Base-by-base conservation (phyloP, 2,113 vertebrate genomes). In the Chlorocebus sabaeus region DNA sequence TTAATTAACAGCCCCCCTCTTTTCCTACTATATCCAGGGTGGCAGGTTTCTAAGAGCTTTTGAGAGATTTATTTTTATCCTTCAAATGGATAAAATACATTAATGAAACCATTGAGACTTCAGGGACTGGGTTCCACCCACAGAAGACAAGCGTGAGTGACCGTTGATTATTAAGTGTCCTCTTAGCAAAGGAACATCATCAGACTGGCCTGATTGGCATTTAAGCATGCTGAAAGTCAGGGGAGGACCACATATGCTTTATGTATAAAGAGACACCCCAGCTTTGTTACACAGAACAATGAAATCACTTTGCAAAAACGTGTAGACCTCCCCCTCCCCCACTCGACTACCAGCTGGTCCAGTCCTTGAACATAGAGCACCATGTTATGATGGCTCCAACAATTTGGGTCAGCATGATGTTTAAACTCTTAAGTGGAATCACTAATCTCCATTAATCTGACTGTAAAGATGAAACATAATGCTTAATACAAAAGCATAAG, bases 381-480 rank as follows among this genome's bases (percentile, higher is more conserved):
- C 90, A 52, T 0, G 0, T 72, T 88, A 96, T 38, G 82, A 90
- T 79, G 85, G 96, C 95, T 97, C 95, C 82, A 96, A 98, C 97
- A 98, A 99, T 99, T 97, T 99, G 98, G 99, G 99, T 99, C 99
- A 99, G 97, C 97, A 97, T 40, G 88, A 99, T 98, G 98, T 98
- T 98, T 99, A 99, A 99, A 99, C 98, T 99, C 98, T 98, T 99
- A 99, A 99, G 96, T 99, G 99, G 98, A 98, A 97, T 92, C 98
- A 98, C 99, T 99, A 99, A 99, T 99, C 99, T 98, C 98, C 94
- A 76, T 98, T 99, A 99, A 99, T 99, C 99, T 99, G 98, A 99
- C 98, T 98, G 98, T 99, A 98, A 99, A 99, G 99, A 99, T 98
- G 98, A 99, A 98, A 97, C 97, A 96, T 98, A 98, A 98, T 98